Conservation (phyloP, 92 coral and sea anemone genomes). For the Parazoanthus swiftii region DNA sequence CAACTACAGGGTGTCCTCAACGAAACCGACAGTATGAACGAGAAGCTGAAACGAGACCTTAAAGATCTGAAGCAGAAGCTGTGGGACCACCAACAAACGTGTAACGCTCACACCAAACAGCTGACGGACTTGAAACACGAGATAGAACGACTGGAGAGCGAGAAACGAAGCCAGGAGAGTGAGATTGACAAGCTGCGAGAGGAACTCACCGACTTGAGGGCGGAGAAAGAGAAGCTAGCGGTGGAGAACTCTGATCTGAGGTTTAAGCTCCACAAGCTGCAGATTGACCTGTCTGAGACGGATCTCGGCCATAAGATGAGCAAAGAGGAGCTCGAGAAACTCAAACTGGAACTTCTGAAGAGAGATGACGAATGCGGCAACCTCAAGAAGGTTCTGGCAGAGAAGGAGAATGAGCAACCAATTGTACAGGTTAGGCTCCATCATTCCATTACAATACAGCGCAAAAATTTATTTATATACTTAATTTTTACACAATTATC, state of each 20-base stretch:
- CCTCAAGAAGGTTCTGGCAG: conserved; percentile 56
- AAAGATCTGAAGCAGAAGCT: conserved; percentile 66
- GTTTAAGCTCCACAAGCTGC: conserved; percentile 61
- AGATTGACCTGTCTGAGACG: conserved; percentile 56
- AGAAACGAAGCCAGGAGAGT: conserved; percentile 66
- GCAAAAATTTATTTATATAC: no score
- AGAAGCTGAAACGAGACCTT: conserved; percentile 72
- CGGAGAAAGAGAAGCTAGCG: conserved; percentile 61
- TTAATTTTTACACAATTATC: no score
- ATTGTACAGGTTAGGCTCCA: conserved; percentile 20
- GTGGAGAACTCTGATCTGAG: conserved; percentile 77
- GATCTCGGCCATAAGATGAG: conserved; percentile 65
- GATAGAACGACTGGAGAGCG: conserved; percentile 66
- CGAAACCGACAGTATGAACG: conserved; percentile 79
- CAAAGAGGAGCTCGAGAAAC: conserved; percentile 68
- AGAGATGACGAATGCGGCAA: conserved; percentile 58
- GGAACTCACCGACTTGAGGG: conserved; percentile 62
- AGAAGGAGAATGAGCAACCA: conserved; percentile 49
- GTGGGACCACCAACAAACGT: conserved; percentile 66
- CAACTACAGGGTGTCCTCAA: conserved; percentile 63
- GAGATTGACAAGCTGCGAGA: conserved; percentile 73
- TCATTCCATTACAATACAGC: no score
- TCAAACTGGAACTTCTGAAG: conserved; percentile 59
- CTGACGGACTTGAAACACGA: conserved; percentile 56
- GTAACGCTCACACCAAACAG: conserved; percentile 63